Conservation (phyloP, 37 sponge, comb jelly and placozoan species). For the Chondrosia reniformis region DNA sequence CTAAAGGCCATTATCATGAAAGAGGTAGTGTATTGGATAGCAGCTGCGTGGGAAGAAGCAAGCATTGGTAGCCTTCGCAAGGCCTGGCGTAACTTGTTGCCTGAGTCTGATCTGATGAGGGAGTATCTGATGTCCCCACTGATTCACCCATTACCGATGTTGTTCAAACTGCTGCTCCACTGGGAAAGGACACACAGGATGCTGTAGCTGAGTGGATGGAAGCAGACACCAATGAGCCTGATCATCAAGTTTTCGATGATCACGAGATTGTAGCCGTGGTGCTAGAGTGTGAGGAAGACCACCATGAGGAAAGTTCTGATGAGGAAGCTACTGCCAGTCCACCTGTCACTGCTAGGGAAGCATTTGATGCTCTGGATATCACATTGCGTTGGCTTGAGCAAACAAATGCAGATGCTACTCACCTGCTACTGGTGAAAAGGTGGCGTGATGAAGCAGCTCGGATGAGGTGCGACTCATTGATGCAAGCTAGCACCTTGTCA, state of each 20-base stretch:
- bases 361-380: constrained; percentile 32
- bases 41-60: constrained; percentile 35
- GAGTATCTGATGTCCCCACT: background rate
- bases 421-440: constrained; percentile 26
- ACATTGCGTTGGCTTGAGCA: constrained; percentile 26
- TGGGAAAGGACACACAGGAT: background rate
- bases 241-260: constrained; percentile 26
- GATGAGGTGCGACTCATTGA: background rate
- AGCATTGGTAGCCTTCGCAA: constrained; percentile 5
- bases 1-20: constrained; percentile 37
- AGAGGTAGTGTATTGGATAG: constrained; percentile 37
- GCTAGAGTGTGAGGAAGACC: background rate
- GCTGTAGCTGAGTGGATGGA: background rate
- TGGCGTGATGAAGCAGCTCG: constrained; percentile 28
- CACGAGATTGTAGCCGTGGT: constrained; percentile 37
- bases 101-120: constrained; percentile 12
- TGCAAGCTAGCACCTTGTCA: constrained; percentile 12
- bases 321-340: background rate
- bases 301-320: constrained; percentile 5
- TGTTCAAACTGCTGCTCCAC: constrained; percentile 9
- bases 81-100: constrained; percentile 36
- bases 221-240: constrained; percentile 23
- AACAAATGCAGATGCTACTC: constrained; percentile 7
- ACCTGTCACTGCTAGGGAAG: constrained; percentile 7
- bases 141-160: constrained; percentile 12